These are phyloP conservation scores for Syngnathus acus DNA, from an alignment of 2,797 vertebrate genomes.

Conservation along the genomic window DNA sequence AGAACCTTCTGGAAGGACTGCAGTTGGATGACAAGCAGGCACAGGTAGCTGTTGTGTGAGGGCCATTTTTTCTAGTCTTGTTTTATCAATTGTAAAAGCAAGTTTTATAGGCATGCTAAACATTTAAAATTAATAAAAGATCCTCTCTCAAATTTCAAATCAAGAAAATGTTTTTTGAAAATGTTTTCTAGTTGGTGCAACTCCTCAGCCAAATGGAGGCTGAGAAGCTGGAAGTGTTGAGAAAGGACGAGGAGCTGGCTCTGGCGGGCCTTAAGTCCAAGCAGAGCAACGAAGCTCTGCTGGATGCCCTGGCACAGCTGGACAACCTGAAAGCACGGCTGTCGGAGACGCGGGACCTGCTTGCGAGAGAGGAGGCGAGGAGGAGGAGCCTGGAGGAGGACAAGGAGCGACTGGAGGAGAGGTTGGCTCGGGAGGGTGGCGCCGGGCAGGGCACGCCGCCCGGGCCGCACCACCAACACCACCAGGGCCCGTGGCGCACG, in stretches of 20 bases:
- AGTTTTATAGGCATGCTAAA: too few relatives aligned
- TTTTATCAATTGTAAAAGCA: too few relatives aligned
- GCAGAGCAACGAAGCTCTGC: slow-evolving; percentile 74
- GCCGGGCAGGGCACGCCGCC: slow-evolving; percentile 7
- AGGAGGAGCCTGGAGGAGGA: slow-evolving; percentile 72
- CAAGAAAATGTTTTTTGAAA: background rate
- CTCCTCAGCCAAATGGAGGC: slow-evolving; percentile 81
- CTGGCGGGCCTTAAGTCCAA: slow-evolving; percentile 61
- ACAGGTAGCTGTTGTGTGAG: slow-evolving; percentile 41
- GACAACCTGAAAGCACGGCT: slow-evolving; percentile 66
- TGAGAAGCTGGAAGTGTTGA: slow-evolving; percentile 78
- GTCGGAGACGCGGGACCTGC: slow-evolving; percentile 72
- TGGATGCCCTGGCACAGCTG: slow-evolving; percentile 65
- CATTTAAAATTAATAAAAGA: too few relatives aligned
- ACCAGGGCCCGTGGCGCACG: slow-evolving; percentile 58
- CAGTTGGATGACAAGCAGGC: slow-evolving; percentile 83
- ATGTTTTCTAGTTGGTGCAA: slow-evolving; percentile 63
- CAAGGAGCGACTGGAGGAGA: slow-evolving; percentile 72
- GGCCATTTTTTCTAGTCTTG: too few relatives aligned
- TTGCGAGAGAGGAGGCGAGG: slow-evolving; percentile 72
- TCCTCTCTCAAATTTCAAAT: background rate
- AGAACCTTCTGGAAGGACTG: slow-evolving; percentile 71
- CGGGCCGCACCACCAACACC: slow-evolving; percentile 32
- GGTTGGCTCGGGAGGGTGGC: slow-evolving; percentile 52
- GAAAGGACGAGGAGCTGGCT: slow-evolving; percentile 77